Percentiles rank a stretch among this genome's conserved stretches.
phyloP scores from a whole-genome alignment of 2,888 invertebrate species.

The Poecilus cupreus region DNA sequence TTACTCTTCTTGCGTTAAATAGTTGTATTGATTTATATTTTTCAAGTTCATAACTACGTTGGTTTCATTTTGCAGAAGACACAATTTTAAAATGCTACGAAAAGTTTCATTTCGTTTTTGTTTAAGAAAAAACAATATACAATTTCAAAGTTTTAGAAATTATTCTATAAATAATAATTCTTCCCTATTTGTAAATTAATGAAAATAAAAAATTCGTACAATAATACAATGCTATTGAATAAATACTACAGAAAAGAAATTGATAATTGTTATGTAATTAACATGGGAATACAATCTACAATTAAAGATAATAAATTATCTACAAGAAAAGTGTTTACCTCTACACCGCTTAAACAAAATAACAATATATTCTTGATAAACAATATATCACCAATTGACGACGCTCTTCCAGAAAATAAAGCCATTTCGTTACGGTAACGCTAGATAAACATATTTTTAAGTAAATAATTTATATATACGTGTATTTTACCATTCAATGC shows the following conservation, averaged over 20 bases:
- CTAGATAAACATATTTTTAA: neutral
- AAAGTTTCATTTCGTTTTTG: neutral
- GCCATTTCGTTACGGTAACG: neutral
- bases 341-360: neutral
- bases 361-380: neutral
- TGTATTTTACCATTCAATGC: too few species aligned
- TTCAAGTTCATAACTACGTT: too few species aligned
- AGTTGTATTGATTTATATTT: too few species aligned
- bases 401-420: neutral
- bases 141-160: neutral
- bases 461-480: too few species aligned
- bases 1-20: too few species aligned
- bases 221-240: neutral
- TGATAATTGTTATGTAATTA: too few species aligned
- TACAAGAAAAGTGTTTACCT: neutral
- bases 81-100: too few species aligned
- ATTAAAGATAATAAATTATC: neutral
- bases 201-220: neutral
- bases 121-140: neutral
- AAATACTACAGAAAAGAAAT: neutral
- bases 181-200: neutral
- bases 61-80: too few species aligned
- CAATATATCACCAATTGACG: neutral
- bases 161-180: neutral
- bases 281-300: too few species aligned